Percentiles rank a stretch among this genome's conserved stretches.
phyloP scores from a whole-genome alignment of 2,797 vertebrate species.

The Paramormyrops hopkinsi region DNA sequence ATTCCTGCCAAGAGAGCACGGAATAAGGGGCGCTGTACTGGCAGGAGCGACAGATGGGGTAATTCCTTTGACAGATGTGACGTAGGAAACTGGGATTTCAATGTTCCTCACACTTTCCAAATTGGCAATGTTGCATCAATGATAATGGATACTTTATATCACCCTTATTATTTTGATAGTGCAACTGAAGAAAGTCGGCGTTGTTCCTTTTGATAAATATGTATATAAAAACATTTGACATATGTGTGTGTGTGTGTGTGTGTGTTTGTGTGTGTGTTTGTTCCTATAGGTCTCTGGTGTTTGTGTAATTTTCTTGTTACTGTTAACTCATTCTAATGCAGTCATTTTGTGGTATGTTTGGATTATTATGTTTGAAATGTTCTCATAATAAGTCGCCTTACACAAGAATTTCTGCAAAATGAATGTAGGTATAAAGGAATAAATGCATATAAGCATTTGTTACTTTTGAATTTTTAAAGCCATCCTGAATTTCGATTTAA shows the following conservation, averaged over 20 bases:
- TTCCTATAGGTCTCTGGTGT: neutral
- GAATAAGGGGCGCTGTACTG: neutral
- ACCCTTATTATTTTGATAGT: neutral
- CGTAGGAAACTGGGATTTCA: neutral
- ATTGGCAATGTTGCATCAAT: neutral
- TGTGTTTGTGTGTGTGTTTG: neutral
- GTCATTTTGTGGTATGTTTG: neutral
- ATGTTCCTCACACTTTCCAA: neutral
- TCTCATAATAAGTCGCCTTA: neutral
- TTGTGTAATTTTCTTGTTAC: neutral
- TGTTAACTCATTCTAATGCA: neutral
- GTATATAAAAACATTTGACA: neutral
- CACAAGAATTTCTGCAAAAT: neutral
- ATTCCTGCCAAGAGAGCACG: neutral
- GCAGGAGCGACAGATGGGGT: neutral
- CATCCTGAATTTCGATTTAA: neutral
- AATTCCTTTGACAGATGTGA: constrained; percentile 7
- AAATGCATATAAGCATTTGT: neutral
- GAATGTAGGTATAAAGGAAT: neutral
- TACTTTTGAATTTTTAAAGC: neutral
- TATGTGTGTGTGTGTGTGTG: neutral
- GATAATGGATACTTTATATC: constrained; percentile 7
- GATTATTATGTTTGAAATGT: neutral
- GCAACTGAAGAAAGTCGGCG: neutral
- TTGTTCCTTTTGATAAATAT: neutral